Conservation (phyloP, 2,113 vertebrate genomes). For the Pelodiscus sinensis region DNA sequence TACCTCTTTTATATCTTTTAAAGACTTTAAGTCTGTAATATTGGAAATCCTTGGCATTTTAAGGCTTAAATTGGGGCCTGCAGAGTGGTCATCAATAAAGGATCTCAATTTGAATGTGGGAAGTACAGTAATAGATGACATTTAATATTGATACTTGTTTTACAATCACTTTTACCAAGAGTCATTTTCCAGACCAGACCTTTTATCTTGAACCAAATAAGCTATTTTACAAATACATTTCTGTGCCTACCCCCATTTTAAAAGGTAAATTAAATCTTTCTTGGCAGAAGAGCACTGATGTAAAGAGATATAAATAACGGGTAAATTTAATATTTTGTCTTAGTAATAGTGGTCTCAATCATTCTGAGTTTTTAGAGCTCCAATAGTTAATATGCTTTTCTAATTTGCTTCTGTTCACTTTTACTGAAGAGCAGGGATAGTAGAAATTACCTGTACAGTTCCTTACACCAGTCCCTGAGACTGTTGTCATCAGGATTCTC, state of each 20-base stretch:
- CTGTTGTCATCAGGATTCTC: slow-evolving; percentile 55
- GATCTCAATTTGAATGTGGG: neutral
- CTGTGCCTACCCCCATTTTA: neutral
- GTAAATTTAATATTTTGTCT: neutral
- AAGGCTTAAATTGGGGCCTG: neutral
- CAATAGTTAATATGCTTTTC: slow-evolving; percentile 58
- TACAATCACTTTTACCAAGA: slow-evolving; percentile 20
- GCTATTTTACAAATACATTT: neutral
- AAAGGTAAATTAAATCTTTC: neutral
- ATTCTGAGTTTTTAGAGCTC: neutral
- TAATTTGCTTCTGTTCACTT: slow-evolving; percentile 40
- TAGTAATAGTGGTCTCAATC: neutral
- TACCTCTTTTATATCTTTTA: neutral
- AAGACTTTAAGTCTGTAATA: neutral
- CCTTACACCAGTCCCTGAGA: slow-evolving; percentile 48
- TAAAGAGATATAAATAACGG: slow-evolving; percentile 5
- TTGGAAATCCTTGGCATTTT: neutral
- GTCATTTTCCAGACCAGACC: slow-evolving; percentile 13
- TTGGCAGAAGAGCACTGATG: neutral
- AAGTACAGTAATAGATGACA: neutral
- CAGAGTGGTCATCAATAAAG: neutral
- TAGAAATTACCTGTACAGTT: slow-evolving; percentile 64
- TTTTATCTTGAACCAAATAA: neutral
- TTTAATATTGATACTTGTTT: slow-evolving; percentile 30
- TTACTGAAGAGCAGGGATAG: slow-evolving; percentile 60